Evolutionary conservation across 2,113 vertebrate genomes (phyloP).

Genomic region (Anarrhichthys ocellatus): DNA sequence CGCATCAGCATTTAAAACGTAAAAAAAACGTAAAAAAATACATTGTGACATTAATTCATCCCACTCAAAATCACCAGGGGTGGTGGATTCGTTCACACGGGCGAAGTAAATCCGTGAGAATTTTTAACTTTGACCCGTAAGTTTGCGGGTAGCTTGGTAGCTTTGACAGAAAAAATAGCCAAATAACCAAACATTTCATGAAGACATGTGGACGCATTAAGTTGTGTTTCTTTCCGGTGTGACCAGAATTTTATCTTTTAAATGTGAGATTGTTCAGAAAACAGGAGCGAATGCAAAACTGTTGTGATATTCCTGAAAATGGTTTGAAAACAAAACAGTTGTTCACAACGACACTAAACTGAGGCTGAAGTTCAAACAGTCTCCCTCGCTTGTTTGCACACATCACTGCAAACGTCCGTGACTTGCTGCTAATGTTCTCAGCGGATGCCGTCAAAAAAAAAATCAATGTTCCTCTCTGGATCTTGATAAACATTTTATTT

Average conservation of each 20-base stretch:
- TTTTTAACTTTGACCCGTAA: no score
- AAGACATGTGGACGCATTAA: not conserved
- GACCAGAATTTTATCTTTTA: not conserved
- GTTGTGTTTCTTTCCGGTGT: not conserved
- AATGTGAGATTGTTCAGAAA: not conserved
- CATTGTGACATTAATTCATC: no score
- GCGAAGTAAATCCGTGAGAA: no score
- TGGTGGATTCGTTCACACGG: no score
- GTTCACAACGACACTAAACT: not conserved
- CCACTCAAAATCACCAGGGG: no score
- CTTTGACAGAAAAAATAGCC: not conserved
- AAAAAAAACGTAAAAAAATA: no score
- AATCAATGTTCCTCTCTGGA: not conserved
- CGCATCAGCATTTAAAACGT: no score
- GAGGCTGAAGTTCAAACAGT: not conserved
- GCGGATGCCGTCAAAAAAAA: not conserved
- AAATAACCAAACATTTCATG: not conserved
- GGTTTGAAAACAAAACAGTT: no score
- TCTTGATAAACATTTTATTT: conserved; percentile 1
- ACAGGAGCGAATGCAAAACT: not conserved
- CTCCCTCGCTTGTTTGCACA: not conserved
- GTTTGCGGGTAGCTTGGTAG: no score
- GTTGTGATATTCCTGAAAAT: no score
- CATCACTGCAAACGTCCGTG: not conserved
- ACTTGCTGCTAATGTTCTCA: not conserved